These are phyloP conservation scores for human (Homo sapiens) DNA, from an alignment of 2,113 vertebrate species.

Conservation along the genomic window GRCh38 chr2:149671001-149671500, in stretches of 20 bases:
- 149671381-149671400: not conserved
- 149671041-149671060: not conserved
- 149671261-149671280: not conserved
- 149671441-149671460: not conserved
- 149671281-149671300: not conserved
- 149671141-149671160: not conserved
- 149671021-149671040: not conserved
- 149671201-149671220: not conserved
- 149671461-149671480: not conserved
- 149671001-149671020: not conserved
- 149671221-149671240: not conserved
- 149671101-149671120: not conserved
- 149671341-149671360: not conserved
- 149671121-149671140: conserved; percentile 16
- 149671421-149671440: not conserved
- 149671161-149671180: not conserved
- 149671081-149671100: not conserved
- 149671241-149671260: not conserved
- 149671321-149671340: not conserved
- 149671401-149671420: not conserved
- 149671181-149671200: not conserved
- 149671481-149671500: not conserved
- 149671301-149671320: conserved; percentile 17
- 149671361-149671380: not conserved
- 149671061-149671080: not conserved